These are phyloP conservation scores for Acanthochromis polyacanthus DNA, from an alignment of 2,113 vertebrate species.

Conservation along the genomic window DNA sequence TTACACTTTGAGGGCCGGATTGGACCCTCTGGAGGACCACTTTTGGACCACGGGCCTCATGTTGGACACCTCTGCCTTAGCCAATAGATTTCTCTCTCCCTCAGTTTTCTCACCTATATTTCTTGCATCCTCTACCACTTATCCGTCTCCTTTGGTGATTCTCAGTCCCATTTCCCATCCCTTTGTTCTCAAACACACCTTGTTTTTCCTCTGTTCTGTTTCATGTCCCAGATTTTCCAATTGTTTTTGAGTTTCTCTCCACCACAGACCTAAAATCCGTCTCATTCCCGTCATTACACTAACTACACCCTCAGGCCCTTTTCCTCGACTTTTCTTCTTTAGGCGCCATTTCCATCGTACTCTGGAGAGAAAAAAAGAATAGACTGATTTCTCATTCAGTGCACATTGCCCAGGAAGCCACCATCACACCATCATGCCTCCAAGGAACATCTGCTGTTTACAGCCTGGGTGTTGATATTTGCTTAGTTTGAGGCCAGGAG, in stretches of 20 bases:
- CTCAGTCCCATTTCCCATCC: neutral
- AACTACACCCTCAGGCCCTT: neutral
- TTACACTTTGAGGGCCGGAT: too few species aligned
- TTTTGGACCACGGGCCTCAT: too few species aligned
- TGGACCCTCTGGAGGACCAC: too few species aligned
- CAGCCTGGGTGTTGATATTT: conserved; percentile 7
- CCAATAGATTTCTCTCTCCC: neutral
- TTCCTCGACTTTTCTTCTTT: neutral
- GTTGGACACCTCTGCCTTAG: neutral
- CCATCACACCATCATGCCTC: neutral
- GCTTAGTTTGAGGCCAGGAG: neutral
- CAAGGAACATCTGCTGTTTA: neutral
- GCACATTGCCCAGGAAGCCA: neutral
- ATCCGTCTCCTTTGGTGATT: conserved; percentile 7
- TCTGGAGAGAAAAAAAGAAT: neutral
- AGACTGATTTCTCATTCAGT: neutral
- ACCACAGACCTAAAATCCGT: neutral
- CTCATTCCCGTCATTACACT: conserved; percentile 9
- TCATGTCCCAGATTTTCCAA: neutral
- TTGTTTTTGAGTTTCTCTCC: neutral
- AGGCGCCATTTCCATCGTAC: conserved; percentile 7
- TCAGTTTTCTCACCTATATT: conserved; percentile 14
- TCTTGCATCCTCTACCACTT: conserved; percentile 22
- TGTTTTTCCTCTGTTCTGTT: neutral
- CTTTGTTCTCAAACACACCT: neutral